phyloP scores from a whole-genome alignment of 2,888 invertebrate species.

The Chymomyza amoena region DNA sequence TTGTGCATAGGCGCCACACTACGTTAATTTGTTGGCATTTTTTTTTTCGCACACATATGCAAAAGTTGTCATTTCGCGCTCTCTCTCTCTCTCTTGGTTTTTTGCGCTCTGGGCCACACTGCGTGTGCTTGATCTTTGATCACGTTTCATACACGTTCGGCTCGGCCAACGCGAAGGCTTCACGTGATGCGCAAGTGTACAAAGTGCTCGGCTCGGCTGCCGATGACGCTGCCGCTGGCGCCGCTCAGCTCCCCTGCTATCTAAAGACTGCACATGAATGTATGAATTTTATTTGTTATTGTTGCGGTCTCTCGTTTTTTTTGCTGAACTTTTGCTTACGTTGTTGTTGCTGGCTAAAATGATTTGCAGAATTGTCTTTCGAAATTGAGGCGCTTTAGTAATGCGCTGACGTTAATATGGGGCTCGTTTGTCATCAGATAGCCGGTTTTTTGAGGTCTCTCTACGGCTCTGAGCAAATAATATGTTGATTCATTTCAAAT shows the following conservation, averaged over 20 bases:
- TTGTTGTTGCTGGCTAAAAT: slow-evolving; percentile 30
- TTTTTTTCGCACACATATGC: slow-evolving; percentile 20
- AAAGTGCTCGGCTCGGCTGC: slow-evolving; percentile 33
- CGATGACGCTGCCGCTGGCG: not conserved
- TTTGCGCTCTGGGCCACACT: slow-evolving; percentile 20
- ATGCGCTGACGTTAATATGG: not conserved
- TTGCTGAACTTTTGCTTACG: slow-evolving; percentile 23
- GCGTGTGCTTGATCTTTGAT: slow-evolving; percentile 62
- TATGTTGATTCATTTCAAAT: slow-evolving; percentile 54
- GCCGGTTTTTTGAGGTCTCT: not conserved
- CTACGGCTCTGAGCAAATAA: not conserved
- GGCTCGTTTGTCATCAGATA: not conserved
- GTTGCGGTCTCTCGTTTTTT: not conserved
- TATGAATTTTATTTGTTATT: slow-evolving; percentile 18
- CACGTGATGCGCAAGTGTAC: slow-evolving; percentile 71
- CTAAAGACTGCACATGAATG: slow-evolving; percentile 5
- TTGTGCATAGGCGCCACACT: slow-evolving; percentile 50
- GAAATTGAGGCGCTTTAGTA: slow-evolving; percentile 4
- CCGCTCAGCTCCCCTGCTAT: slow-evolving; percentile 1
- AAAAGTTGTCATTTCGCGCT: not conserved
- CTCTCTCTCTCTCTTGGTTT: not conserved
- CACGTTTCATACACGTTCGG: slow-evolving; percentile 71
- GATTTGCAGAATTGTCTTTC: slow-evolving; percentile 49
- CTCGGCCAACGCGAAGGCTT: slow-evolving; percentile 49
- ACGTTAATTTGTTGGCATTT: slow-evolving; percentile 66